Conservation (phyloP, 2,113 vertebrate genomes). For the Phainopepla nitens region DNA sequence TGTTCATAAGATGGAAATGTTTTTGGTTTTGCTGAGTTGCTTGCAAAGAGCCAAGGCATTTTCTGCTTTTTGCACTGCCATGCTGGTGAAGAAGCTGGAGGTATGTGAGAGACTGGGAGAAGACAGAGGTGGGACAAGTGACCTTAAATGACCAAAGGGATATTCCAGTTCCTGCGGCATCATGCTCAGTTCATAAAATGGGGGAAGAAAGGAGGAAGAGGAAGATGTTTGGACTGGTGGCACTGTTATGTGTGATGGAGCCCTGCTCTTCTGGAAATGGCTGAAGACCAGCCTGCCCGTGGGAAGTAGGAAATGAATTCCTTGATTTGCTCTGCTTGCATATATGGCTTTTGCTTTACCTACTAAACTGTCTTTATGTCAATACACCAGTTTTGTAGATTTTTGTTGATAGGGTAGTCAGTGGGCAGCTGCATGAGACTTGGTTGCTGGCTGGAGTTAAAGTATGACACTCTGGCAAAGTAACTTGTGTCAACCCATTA, state of each 20-base stretch:
- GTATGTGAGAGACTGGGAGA: not conserved
- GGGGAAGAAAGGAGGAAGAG: not conserved
- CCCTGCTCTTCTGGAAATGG: not conserved
- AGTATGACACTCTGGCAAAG: not conserved
- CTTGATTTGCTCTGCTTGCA: not conserved
- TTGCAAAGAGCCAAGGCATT: not conserved
- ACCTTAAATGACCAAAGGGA: not conserved
- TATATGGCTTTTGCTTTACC: not conserved
- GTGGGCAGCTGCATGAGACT: not conserved
- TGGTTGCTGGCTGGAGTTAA: not conserved
- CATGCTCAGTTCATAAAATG: not conserved
- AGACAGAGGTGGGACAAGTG: not conserved
- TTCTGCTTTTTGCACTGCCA: not conserved
- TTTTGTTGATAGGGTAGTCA: not conserved
- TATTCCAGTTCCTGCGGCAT: not conserved
- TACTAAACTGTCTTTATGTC: not conserved
- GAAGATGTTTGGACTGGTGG: not conserved
- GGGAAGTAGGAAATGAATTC: not conserved
- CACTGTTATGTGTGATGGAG: accelerated
- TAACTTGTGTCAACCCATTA: not conserved
- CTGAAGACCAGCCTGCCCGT: accelerated
- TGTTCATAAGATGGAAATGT: not conserved
- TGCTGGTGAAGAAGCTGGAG: not conserved
- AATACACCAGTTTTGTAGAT: not conserved
- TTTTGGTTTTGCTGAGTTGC: not conserved